Percentiles rank a stretch among this genome's conserved stretches.
Evolutionary conservation across 2,888 invertebrate genomes (phyloP).

Genomic region (Chymomyza procnemis): DNA sequence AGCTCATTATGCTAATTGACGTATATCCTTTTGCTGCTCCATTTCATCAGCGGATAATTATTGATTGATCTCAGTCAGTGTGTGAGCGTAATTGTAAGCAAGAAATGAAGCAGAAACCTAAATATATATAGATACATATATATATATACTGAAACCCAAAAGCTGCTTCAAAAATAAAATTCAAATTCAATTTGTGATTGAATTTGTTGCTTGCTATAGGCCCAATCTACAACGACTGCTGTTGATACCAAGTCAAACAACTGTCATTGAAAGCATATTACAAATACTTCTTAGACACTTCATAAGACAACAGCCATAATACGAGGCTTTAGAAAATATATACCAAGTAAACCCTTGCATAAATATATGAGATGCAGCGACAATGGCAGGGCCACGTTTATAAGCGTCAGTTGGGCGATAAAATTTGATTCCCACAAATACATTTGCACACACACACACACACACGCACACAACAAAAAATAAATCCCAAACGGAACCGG

Average conservation of each 20-base stretch:
- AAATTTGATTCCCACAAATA: conserved; percentile 51
- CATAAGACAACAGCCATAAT: conserved; percentile 1
- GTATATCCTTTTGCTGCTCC: too few relatives aligned
- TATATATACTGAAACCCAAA: neutral
- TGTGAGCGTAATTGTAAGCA: too few relatives aligned
- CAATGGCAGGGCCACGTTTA: conserved; percentile 60
- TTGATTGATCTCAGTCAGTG: too few relatives aligned
- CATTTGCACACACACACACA: neutral
- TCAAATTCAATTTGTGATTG: neutral
- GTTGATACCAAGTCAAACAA: neutral
- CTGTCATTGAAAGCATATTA: too few relatives aligned
- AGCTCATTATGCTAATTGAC: too few relatives aligned
- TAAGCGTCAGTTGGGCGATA: conserved; percentile 69
- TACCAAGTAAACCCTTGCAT: conserved; percentile 27
- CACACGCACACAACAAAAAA: neutral
- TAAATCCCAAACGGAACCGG: too few relatives aligned
- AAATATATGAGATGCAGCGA: conserved; percentile 43
- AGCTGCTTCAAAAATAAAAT: neutral
- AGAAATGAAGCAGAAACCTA: too few relatives aligned
- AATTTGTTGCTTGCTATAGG: neutral
- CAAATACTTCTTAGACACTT: too few relatives aligned
- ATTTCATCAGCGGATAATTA: too few relatives aligned
- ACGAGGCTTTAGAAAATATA: neutral
- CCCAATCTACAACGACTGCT: too few relatives aligned
- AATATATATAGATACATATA: too few relatives aligned